Evolutionary conservation across 2,113 vertebrate genomes (phyloP).

Genomic region (Chaetodon trifascialis): DNA sequence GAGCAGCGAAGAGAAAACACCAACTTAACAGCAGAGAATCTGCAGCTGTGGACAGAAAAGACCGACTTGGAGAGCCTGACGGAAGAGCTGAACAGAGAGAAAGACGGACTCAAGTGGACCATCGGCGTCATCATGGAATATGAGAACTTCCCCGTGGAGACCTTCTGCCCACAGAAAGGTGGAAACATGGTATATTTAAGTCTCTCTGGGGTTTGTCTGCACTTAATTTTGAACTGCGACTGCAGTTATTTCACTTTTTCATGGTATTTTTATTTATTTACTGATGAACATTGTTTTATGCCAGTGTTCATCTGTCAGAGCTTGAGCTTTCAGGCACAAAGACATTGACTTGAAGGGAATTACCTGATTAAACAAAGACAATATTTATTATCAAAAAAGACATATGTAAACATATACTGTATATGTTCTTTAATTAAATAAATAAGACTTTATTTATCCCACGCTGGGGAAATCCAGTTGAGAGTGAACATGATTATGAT

Average conservation of each 20-base stretch:
- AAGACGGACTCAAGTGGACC: slow-evolving; percentile 65
- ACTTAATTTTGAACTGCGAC: not conserved
- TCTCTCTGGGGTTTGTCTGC: too few relatives aligned
- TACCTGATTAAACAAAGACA: not conserved
- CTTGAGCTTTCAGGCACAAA: too few relatives aligned
- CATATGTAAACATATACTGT: not conserved
- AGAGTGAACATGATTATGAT: not conserved
- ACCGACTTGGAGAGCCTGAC: not conserved
- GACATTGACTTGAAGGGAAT: not conserved
- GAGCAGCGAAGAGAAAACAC: not conserved
- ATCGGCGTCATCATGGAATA: slow-evolving; percentile 37
- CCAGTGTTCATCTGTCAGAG: not conserved
- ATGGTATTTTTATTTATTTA: not conserved
- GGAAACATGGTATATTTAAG: not conserved
- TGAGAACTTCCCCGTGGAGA: slow-evolving; percentile 15
- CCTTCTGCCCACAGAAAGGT: slow-evolving; percentile 58
- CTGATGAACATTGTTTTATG: not conserved
- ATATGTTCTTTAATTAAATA: not conserved
- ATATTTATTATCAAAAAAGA: not conserved
- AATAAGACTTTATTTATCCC: too few relatives aligned
- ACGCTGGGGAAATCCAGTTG: too few relatives aligned
- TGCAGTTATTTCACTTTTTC: not conserved
- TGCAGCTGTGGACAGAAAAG: slow-evolving; percentile 23
- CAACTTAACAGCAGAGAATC: not conserved
- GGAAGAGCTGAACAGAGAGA: slow-evolving; percentile 38